Conservation (phyloP, 2,797 vertebrate species). For the Botia kubotai region DNA sequence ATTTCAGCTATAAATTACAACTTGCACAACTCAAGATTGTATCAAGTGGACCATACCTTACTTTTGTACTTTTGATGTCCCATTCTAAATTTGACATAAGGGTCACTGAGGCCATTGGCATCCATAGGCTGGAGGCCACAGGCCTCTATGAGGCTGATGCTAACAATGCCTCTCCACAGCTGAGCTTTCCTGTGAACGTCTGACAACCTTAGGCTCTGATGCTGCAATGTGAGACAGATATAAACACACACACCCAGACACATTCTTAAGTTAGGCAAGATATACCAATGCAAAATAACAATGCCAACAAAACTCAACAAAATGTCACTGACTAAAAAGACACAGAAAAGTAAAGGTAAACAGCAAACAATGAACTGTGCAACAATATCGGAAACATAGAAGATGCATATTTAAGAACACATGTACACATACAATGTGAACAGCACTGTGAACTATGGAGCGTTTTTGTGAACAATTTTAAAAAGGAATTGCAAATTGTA, state of each 20-base stretch:
- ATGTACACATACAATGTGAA: background rate
- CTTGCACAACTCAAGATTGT: background rate
- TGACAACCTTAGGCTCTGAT: slow-evolving; percentile 91
- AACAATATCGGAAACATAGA: background rate
- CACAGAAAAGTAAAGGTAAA: background rate
- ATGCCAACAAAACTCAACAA: background rate
- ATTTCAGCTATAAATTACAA: background rate
- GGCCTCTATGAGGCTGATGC: slow-evolving; percentile 92
- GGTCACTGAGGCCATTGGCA: slow-evolving; percentile 90
- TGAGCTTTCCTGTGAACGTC: slow-evolving; percentile 92
- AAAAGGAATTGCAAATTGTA: too few relatives aligned
- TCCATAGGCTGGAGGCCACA: slow-evolving; percentile 92
- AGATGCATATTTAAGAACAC: slow-evolving; percentile 1
- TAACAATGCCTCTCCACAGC: slow-evolving; percentile 96
- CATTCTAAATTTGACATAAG: slow-evolving; percentile 93
- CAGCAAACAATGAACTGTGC: background rate
- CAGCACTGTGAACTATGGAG: background rate
- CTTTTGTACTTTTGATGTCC: slow-evolving; percentile 98
- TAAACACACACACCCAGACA: slow-evolving; percentile 48
- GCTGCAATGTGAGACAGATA: slow-evolving; percentile 77
- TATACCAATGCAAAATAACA: slow-evolving; percentile 25
- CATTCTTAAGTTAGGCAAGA: slow-evolving; percentile 35
- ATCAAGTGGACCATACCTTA: slow-evolving; percentile 80
- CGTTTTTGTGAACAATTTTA: too few relatives aligned
- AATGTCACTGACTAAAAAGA: too few relatives aligned